Percentiles rank a stretch among this genome's conserved stretches.
Conservation (phyloP, 2,797 vertebrate species). For the Iguana delicatissima region DNA sequence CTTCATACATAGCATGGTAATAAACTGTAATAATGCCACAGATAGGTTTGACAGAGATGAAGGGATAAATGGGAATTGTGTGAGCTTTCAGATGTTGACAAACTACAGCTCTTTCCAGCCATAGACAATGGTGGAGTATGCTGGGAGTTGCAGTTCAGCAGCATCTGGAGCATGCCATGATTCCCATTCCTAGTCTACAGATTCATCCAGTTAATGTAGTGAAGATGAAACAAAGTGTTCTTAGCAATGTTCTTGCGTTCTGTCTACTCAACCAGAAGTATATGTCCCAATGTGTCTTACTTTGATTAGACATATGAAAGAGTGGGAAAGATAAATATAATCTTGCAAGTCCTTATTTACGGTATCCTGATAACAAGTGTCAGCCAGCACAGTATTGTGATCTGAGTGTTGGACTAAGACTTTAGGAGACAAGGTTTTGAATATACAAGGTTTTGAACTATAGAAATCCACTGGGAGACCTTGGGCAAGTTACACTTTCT, state of each 20-base stretch:
- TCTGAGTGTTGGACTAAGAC: too few species aligned
- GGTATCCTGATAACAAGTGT: background rate
- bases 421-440: too few species aligned
- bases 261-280: background rate
- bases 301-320: background rate
- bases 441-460: too few species aligned
- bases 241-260: background rate
- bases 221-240: background rate
- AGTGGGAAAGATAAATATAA: background rate
- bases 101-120: too few species aligned
- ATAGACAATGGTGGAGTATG: too few species aligned
- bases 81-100: too few species aligned
- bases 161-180: too few species aligned
- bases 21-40: constrained; percentile 1
- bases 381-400: background rate
- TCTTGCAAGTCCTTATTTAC: background rate
- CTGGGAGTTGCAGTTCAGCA: too few species aligned
- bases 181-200: too few species aligned
- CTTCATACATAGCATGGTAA: background rate
- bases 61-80: too few species aligned
- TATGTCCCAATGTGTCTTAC: background rate
- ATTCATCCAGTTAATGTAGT: background rate
- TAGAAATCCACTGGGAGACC: accelerated
- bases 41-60: background rate
- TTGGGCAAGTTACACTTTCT: too few species aligned